Percentiles rank a stretch among this genome's conserved stretches.
Evolutionary conservation across 1,140 invertebrate genomes (phyloP).

Genomic region (Cataglyphis hispanica): DNA sequence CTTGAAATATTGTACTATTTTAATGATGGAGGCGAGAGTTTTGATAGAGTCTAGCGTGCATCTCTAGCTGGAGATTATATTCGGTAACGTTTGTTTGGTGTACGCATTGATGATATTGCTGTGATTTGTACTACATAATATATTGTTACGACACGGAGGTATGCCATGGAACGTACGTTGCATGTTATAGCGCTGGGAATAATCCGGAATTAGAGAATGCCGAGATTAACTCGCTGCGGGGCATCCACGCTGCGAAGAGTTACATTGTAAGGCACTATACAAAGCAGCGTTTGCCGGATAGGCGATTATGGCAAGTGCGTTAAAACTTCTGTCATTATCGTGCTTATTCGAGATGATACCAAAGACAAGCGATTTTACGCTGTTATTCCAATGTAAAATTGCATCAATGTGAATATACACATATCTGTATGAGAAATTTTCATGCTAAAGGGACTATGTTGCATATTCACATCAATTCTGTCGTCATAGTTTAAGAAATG

Average conservation of each 20-base stretch:
- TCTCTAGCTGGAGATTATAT: constrained; percentile 32
- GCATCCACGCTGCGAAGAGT: constrained; percentile 55
- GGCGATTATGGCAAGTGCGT: constrained; percentile 34
- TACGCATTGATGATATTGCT: constrained; percentile 59
- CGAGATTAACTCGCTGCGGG: constrained; percentile 60
- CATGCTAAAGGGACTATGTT: neutral
- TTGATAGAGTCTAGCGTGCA: constrained; percentile 9
- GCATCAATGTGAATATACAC: neutral
- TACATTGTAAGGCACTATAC: constrained; percentile 53
- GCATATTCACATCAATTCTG: neutral
- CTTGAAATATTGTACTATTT: constrained; percentile 32
- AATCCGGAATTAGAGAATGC: constrained; percentile 58
- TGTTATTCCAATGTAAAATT: constrained; percentile 4
- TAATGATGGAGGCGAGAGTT: constrained; percentile 23
- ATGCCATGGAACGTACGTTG: constrained; percentile 29
- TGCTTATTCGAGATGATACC: constrained; percentile 28
- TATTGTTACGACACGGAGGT: constrained; percentile 46
- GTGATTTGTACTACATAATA: constrained; percentile 61
- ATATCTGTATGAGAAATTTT: constrained; percentile 3
- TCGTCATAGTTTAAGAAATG: constrained; percentile 8
- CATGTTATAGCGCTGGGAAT: constrained; percentile 42
- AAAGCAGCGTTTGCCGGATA: constrained; percentile 40
- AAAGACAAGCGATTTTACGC: constrained; percentile 17
- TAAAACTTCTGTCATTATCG: constrained; percentile 47
- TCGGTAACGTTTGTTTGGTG: constrained; percentile 22